Conservation (phyloP, 2,797 vertebrate species). For the Urophycis tenuis region DNA sequence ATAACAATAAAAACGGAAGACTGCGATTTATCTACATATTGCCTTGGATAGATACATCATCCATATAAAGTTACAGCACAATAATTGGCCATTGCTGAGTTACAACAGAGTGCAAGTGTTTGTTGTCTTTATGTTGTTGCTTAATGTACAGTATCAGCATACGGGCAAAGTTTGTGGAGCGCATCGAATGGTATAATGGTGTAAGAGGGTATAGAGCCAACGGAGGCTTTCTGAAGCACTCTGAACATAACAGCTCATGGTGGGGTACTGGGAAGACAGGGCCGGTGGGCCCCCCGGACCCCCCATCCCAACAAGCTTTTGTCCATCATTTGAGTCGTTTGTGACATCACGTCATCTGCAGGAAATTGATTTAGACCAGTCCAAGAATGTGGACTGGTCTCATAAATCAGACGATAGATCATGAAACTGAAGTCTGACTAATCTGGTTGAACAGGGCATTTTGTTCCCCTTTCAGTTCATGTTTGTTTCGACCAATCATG, state of each 20-base stretch:
- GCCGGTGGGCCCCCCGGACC: too few relatives aligned
- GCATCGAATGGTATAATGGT: not conserved
- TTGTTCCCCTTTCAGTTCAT: too few relatives aligned
- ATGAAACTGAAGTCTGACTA: too few relatives aligned
- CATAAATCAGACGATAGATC: too few relatives aligned
- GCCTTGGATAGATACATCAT: too few relatives aligned
- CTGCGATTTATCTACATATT: not conserved
- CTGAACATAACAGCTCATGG: not conserved
- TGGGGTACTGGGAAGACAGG: not conserved
- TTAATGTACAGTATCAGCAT: not conserved
- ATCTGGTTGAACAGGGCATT: too few relatives aligned
- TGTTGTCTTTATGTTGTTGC: not conserved
- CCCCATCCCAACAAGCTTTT: too few relatives aligned
- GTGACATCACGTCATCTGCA: too few relatives aligned
- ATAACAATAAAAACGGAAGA: conserved; percentile 3
- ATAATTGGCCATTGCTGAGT: not conserved
- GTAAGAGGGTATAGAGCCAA: not conserved
- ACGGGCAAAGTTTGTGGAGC: not conserved
- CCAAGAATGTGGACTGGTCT: too few relatives aligned
- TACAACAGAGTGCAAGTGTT: not conserved
- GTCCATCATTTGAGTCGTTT: too few relatives aligned
- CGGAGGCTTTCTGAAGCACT: not conserved
- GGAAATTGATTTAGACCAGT: too few relatives aligned
- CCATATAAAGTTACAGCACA: not conserved
- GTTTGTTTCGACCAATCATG: too few relatives aligned